A percentile compares a stretch with the other conserved stretches of the same genome.
phyloP scores from a whole-genome alignment of 2,113 vertebrate genomes.

The Australoheros scitulus region DNA sequence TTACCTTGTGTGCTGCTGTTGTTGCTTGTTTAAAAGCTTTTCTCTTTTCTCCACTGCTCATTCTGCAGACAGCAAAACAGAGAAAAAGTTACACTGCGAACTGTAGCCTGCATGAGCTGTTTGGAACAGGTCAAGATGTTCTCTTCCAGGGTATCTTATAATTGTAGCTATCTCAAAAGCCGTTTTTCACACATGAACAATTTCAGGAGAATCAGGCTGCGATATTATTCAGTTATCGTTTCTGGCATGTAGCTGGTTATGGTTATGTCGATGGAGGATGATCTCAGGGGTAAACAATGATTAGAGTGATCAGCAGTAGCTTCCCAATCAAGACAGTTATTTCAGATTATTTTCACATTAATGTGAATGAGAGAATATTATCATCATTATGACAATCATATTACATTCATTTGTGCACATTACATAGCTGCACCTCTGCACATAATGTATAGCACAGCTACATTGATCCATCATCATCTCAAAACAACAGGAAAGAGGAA shows the following conservation, averaged over 20 bases:
- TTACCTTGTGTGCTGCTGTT: slow-evolving; percentile 43
- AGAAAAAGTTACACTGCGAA: not conserved
- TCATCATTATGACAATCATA: too few relatives aligned
- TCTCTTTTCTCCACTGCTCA: slow-evolving; percentile 44
- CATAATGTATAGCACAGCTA: too few relatives aligned
- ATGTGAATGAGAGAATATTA: too few relatives aligned
- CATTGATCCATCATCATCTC: too few relatives aligned
- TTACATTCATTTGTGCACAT: too few relatives aligned
- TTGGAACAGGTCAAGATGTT: not conserved
- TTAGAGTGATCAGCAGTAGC: not conserved
- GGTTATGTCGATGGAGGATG: not conserved
- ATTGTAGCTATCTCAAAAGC: not conserved
- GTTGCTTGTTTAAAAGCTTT: slow-evolving; percentile 29
- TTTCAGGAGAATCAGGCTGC: not conserved
- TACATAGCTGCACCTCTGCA: too few relatives aligned
- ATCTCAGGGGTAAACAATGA: not conserved
- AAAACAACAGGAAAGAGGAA: too few relatives aligned
- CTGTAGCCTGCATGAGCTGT: too few relatives aligned
- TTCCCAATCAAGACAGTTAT: not conserved
- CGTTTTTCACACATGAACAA: not conserved
- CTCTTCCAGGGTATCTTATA: not conserved
- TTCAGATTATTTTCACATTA: too few relatives aligned
- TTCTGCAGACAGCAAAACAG: slow-evolving; percentile 32
- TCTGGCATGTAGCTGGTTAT: not conserved
- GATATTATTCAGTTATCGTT: too few relatives aligned